These are phyloP conservation scores for Polymixis flavicincta DNA, from an alignment of 2,888 invertebrate species.

Conservation along the genomic window DNA sequence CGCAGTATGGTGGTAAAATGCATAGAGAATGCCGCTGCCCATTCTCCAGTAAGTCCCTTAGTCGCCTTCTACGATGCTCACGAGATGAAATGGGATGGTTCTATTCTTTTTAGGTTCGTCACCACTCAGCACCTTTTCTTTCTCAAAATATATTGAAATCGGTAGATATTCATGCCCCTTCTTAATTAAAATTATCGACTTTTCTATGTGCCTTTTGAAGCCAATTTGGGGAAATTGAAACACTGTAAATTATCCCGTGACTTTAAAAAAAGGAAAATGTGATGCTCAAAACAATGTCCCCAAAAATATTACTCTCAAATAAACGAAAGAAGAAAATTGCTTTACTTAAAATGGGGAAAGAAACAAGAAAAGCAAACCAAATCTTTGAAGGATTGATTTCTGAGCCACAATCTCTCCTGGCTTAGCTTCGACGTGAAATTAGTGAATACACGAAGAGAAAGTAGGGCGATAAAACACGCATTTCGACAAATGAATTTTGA, in stretches of 20 bases:
- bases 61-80: too few relatives aligned
- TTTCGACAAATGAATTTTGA: neutral
- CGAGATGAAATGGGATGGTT: too few relatives aligned
- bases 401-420: slow-evolving; percentile 21
- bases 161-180: too few relatives aligned
- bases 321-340: neutral
- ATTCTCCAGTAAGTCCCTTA: too few relatives aligned
- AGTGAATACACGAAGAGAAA: slow-evolving; percentile 11
- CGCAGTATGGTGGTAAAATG: too few relatives aligned
- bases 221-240: neutral
- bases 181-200: neutral
- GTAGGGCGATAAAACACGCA: neutral
- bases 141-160: too few relatives aligned
- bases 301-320: neutral
- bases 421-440: slow-evolving; percentile 16
- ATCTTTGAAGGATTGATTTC: slow-evolving; percentile 30
- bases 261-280: neutral
- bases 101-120: too few relatives aligned
- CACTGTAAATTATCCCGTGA: neutral
- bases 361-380: neutral
- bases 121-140: too few relatives aligned
- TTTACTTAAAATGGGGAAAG: neutral
- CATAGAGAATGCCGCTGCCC: too few relatives aligned
- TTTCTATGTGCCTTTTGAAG: neutral
- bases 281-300: neutral